Base-by-base conservation (phyloP, 2,113 vertebrate species). In the Proteles cristata region DNA sequence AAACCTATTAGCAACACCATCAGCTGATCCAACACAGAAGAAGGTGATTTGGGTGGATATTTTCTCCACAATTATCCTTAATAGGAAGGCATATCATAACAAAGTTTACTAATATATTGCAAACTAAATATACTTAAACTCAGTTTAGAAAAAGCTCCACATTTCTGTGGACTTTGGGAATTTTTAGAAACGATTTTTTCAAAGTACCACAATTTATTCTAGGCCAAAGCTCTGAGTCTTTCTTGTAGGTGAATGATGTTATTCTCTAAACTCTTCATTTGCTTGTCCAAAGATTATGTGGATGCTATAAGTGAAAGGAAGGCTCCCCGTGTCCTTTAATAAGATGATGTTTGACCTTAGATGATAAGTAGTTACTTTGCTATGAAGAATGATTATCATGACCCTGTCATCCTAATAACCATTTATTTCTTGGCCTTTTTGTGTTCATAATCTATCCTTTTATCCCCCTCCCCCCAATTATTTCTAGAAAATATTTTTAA, bases 111-210 rank as follows among this genome's bases (percentile, higher is more conserved):
- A 55, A 71, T 83, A 55, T 31, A 53, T 81, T 85, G 68, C 26
- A 58, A 77, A 92, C 66, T 81, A 43, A 73, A 93, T 76, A 31
- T 65, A 69, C 68, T 92, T 86, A 80, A 93, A 92, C 45, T 35
- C 25, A 31, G 8, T 55, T 86, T 66, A 35, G 39, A 35, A 79
- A 85, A 63, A 66, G 43, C 2, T 74, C 7, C 23, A 11, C 43
- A 31, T 90, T 93, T 85, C 0, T 73, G 31, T 16, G 74, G 23
- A 50, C 23, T 73, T 84, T 2, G 50, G 45, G 25, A 77, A 55
- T 21, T 73, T 89, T 95, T 63, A 82, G 71, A 90, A 21, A 90
- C 31, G 0, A 15, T 90, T 80, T 95, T 63, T 2, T 31, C n/a
- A 82, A 63, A 85, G 15, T 66, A 2, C 10, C 43, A 88, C 4